Percentiles rank a stretch among this genome's conserved stretches.
Evolutionary conservation across 2,888 invertebrate species (phyloP).

Genomic region (Halictus ligatus): DNA sequence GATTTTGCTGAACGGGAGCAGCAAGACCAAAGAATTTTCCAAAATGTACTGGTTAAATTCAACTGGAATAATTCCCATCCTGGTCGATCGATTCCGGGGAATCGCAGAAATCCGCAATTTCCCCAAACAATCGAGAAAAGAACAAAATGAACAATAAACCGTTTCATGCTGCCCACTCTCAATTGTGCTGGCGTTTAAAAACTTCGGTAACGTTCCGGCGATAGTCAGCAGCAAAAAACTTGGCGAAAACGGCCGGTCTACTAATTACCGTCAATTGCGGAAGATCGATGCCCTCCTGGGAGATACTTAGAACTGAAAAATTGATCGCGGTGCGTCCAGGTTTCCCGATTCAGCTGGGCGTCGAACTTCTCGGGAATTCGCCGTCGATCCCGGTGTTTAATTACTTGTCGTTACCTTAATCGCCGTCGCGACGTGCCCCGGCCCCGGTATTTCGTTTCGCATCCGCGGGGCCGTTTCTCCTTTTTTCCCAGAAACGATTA

Average conservation of each 20-base stretch:
- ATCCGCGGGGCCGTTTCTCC: neutral
- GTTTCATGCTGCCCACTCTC: neutral
- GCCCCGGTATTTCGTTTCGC: neutral
- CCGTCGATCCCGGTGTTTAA: slow-evolving; percentile 5
- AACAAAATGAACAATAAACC: neutral
- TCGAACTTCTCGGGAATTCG: neutral
- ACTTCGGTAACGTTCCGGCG: neutral
- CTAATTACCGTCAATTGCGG: neutral
- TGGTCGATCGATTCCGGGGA: no score
- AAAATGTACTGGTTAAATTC: neutral
- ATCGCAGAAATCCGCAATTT: neutral
- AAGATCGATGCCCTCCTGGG: neutral
- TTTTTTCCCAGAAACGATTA: slow-evolving; percentile 21
- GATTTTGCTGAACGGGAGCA: neutral
- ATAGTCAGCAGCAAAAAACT: neutral
- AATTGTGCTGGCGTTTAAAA: neutral
- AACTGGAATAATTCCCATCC: neutral
- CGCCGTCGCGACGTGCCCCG: neutral
- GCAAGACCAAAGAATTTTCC: neutral
- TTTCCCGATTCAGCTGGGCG: neutral
- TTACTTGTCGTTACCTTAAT: slow-evolving; percentile 12
- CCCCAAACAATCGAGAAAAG: neutral
- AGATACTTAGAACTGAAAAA: neutral
- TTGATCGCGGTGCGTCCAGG: neutral
- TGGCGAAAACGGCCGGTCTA: neutral